A percentile compares a stretch with the other conserved stretches of the same genome.
These are phyloP conservation scores for Melanophora roralis DNA, from an alignment of 2,888 invertebrate species.

Conservation along the genomic window DNA sequence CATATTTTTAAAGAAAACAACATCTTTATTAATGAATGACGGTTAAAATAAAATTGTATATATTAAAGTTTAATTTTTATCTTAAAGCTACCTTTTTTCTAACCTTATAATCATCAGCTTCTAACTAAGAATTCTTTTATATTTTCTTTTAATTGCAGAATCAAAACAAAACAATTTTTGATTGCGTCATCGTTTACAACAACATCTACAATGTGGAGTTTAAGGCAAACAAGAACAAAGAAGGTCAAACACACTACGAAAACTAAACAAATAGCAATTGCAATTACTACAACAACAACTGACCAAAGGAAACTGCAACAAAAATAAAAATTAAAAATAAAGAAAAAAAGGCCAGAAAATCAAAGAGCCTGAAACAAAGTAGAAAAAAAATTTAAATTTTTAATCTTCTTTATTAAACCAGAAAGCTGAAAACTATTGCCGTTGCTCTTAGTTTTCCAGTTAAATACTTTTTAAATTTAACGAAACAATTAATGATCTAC, in stretches of 20 bases:
- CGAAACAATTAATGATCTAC: constrained; percentile 14
- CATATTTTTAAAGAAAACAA: no score
- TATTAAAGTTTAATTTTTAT: no score
- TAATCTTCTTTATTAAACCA: neutral
- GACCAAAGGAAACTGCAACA: constrained; percentile 46
- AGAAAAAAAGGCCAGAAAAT: neutral
- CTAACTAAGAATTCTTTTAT: neutral
- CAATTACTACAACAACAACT: constrained; percentile 25
- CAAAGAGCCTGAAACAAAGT: no score
- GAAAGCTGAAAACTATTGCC: neutral
- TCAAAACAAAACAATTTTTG: neutral
- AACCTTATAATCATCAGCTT: neutral
- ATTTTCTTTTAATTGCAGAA: constrained; percentile 35
- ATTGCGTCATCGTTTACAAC: constrained; percentile 14
- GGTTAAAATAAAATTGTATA: no score
- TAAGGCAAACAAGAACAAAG: constrained; percentile 36
- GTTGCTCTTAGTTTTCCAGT: neutral
- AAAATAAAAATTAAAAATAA: constrained; percentile 25
- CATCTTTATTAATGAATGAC: no score
- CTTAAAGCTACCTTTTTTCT: no score
- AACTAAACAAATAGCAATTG: constrained; percentile 39
- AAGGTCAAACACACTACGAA: constrained; percentile 45
- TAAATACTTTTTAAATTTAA: neutral
- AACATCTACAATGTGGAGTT: constrained; percentile 53
- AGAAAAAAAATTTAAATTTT: constrained; percentile 6